A percentile compares a stretch with the other conserved stretches of the same genome.
These are phyloP conservation scores for Hycleus cichorii DNA, from an alignment of 1,140 invertebrate species.

Conservation along the genomic window DNA sequence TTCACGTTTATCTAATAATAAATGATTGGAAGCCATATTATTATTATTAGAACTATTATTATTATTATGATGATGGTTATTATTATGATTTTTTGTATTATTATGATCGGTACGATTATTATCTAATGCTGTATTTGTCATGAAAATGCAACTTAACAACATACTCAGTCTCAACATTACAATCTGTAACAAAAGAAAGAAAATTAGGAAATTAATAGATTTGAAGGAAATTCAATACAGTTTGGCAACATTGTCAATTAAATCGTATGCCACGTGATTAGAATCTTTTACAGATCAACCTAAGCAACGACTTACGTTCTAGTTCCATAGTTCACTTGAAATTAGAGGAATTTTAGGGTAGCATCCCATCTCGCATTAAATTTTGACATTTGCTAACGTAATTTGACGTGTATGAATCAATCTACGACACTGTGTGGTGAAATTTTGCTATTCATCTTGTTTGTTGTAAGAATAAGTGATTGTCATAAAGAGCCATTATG, in stretches of 20 bases:
- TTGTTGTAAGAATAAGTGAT: no score
- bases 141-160: conserved; percentile 41
- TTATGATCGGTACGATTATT: conserved; percentile 16
- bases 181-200: conserved; percentile 32
- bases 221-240: not conserved
- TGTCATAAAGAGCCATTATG: no score
- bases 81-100: conserved; percentile 1
- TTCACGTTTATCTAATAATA: conserved; percentile 15
- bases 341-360: no score
- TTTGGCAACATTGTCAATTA: no score
- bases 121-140: conserved; percentile 37
- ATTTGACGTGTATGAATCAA: not conserved
- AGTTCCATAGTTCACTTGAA: no score
- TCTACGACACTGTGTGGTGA: no score
- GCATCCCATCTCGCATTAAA: no score
- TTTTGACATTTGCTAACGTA: no score
- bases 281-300: no score
- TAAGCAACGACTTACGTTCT: no score
- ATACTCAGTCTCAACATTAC: conserved; percentile 41
- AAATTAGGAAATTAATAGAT: conserved; percentile 7
- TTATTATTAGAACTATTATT: not conserved
- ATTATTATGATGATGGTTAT: not conserved
- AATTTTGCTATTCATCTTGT: no score
- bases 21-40: conserved; percentile 8
- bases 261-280: no score